Evolutionary conservation across 2,113 vertebrate genomes (phyloP), one percentile per base, ranked within the genome.

Genomic region (Falco punctatus): DNA sequence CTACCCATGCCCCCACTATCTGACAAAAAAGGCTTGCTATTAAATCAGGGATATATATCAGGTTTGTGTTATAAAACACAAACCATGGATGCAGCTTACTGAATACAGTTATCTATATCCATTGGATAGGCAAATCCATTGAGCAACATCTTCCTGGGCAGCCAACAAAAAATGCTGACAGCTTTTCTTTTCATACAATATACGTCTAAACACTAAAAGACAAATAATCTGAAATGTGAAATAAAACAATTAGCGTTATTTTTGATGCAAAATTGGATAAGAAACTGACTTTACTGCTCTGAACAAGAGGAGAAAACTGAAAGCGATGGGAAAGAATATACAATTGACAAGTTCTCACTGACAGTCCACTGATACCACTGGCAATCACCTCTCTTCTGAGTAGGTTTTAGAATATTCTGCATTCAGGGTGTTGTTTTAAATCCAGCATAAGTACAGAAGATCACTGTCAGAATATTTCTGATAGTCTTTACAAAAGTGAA

Each of bases 301-400:
- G 55, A 88, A 64, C n/a, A 79, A 38, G 1, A 64, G 33, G 26
- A 78, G 15, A 85, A 91, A 80, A 13, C 18, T n/a, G 3, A 2
- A 90, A 94, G 30, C 19, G 26, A 67, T 24, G 11, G 28, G 12
- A 73, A 90, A 66, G 51, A 89, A 70, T 8, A 80, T 32, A 48
- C 10, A 46, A 26, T 9, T 77, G 10, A 81, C 24, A 85, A 78
- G 58, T 62, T 84, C 35, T 81, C 33, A 58, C 0, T 24, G 10
- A 73, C 0, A 0, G 30, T 15, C 11, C 0, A 0, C 35, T 73
- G 49, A 78, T 35, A 9, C 4, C 65, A 62, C 30, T 74, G 38
- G 27, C 48, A 55, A 67, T 55, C 49, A 75, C 11, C 14, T 81
- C 21, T 44, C 91, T 81, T 23, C 9, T n/a, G 8, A 62, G 27